A percentile compares a stretch with the other conserved stretches of the same genome.
phyloP scores from a whole-genome alignment of 2,113 vertebrate genomes.

The Ptilonorhynchus violaceus region DNA sequence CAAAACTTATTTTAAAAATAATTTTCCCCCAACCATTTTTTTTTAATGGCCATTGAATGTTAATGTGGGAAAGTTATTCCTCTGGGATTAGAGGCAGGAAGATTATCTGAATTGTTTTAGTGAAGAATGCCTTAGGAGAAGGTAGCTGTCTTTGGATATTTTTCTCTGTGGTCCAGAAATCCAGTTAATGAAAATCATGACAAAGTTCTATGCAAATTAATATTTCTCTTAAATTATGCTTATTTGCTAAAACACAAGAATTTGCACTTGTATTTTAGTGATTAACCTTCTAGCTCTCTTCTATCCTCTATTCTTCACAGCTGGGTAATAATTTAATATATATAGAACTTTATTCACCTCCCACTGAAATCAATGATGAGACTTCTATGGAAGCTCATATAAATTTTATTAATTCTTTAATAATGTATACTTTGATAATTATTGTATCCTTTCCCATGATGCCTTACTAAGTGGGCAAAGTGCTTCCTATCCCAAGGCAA shows the following conservation, averaged over 20 bases:
- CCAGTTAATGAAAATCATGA: not conserved
- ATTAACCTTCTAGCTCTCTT: not conserved
- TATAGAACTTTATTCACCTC: not conserved
- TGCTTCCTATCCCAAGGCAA: not conserved
- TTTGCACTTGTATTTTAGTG: not conserved
- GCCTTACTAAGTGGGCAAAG: not conserved
- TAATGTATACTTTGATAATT: not conserved
- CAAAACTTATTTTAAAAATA: not conserved
- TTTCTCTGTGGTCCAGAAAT: not conserved
- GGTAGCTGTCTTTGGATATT: not conserved
- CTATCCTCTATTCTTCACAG: not conserved
- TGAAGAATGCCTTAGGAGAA: not conserved
- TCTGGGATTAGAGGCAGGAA: not conserved
- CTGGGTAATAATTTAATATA: not conserved
- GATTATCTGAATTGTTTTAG: not conserved
- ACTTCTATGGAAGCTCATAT: not conserved
- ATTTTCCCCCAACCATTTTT: not conserved
- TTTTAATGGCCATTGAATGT: not conserved
- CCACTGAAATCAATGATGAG: not conserved
- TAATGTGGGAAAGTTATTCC: not conserved
- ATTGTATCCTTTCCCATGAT: not conserved
- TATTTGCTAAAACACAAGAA: not conserved
- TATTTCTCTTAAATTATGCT: not conserved
- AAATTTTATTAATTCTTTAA: not conserved
- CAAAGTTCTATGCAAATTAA: not conserved